Percentiles rank a stretch among this genome's conserved stretches.
Evolutionary conservation across 2,888 invertebrate species (phyloP).

Genomic region (Caenorhabditis sp.): DNA sequence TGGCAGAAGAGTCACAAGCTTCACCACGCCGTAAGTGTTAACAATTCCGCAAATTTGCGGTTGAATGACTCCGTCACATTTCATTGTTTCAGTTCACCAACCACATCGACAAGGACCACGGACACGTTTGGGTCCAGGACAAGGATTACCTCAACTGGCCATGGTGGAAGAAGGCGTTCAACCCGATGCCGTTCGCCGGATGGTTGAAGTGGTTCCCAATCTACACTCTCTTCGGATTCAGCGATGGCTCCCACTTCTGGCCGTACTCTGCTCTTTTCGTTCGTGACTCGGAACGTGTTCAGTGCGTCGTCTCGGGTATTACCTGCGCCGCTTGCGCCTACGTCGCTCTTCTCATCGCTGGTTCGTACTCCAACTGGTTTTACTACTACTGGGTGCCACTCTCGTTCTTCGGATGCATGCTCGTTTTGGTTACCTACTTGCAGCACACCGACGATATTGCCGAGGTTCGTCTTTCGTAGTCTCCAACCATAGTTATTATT

Average conservation of each 20-base stretch:
- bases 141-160: conserved; percentile 63
- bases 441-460: conserved; percentile 75
- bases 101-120: conserved; percentile 69
- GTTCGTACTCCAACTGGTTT: conserved; percentile 69
- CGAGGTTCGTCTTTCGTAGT: conserved; percentile 63
- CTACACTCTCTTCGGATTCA: conserved; percentile 78
- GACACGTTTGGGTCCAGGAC: conserved; percentile 76
- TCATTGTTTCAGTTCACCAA: conserved; percentile 63
- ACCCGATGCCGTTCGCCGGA: conserved; percentile 76
- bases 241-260: conserved; percentile 81
- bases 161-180: conserved; percentile 65
- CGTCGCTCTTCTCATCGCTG: conserved; percentile 68
- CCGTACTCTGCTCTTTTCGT: conserved; percentile 77
- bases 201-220: conserved; percentile 80
- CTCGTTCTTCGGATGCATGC: conserved; percentile 74
- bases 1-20: conserved; percentile 77
- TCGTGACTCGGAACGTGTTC: conserved; percentile 75
- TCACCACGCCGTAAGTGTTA: conserved; percentile 70
- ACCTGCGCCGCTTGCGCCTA: conserved; percentile 72
- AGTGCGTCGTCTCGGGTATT: conserved; percentile 75
- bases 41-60: neutral
- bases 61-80: neutral
- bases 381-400: conserved; percentile 77
- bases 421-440: conserved; percentile 77
- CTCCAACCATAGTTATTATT: neutral